Evolutionary conservation across 2,888 invertebrate species (phyloP).

Genomic region (Agrochola litura): DNA sequence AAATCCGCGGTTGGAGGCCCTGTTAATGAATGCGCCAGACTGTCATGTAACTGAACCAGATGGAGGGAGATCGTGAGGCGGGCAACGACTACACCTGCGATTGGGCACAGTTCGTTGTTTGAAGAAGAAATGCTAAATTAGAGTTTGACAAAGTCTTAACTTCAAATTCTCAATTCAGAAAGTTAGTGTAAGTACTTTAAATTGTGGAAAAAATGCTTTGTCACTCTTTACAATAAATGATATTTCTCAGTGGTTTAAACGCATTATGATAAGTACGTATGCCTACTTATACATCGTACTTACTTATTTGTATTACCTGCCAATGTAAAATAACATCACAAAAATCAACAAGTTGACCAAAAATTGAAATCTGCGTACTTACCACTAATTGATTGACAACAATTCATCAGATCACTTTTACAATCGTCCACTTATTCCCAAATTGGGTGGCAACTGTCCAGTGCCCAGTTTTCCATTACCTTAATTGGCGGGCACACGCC

Average conservation of each 20-base stretch:
- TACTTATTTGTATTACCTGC: not conserved
- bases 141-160: not conserved
- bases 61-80: too few species aligned
- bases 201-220: not conserved
- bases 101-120: too few species aligned
- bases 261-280: too few species aligned
- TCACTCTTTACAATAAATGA: not conserved
- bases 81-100: too few species aligned
- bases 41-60: too few species aligned
- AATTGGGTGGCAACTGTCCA: slow-evolving; percentile 49
- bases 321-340: not conserved
- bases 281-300: too few species aligned
- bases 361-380: slow-evolving; percentile 36
- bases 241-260: not conserved
- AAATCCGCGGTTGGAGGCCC: too few species aligned
- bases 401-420: slow-evolving; percentile 61
- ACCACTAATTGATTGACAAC: slow-evolving; percentile 66
- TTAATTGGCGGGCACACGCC: slow-evolving; percentile 83
- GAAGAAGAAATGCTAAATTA: too few species aligned
- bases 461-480: slow-evolving; percentile 70
- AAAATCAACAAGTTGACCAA: slow-evolving; percentile 30
- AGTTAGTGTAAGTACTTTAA: not conserved
- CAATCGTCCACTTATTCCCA: slow-evolving; percentile 57
- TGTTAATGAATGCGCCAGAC: too few species aligned
- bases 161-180: too few species aligned